A percentile compares a stretch with the other conserved stretches of the same genome.
Conservation (phyloP, 1,140 invertebrate species). For the Eriosoma lanigerum region DNA sequence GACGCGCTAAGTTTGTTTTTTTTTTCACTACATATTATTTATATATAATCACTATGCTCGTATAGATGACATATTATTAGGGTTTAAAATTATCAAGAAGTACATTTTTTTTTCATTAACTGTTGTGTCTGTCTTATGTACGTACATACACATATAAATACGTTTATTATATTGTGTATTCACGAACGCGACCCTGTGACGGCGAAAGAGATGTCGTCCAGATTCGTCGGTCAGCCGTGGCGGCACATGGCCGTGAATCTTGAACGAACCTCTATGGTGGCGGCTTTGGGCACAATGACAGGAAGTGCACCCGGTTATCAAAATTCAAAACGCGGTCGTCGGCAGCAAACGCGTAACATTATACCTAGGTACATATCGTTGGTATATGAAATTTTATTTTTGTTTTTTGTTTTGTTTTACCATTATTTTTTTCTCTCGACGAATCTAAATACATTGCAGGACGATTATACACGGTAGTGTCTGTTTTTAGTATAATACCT, state of each 20-base stretch:
- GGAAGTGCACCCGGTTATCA: constrained; percentile 31
- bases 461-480: neutral
- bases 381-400: neutral
- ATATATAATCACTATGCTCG: too few relatives aligned
- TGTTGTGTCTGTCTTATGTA: too few relatives aligned
- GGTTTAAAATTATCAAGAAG: too few relatives aligned
- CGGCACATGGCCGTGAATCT: constrained; percentile 23
- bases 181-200: neutral
- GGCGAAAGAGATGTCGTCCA: neutral
- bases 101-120: too few relatives aligned
- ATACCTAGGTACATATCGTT: neutral
- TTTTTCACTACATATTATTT: too few relatives aligned
- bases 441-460: neutral
- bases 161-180: neutral
- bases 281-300: constrained; percentile 3
- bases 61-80: too few relatives aligned
- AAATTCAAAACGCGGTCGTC: constrained; percentile 27
- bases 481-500: too few relatives aligned
- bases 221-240: neutral
- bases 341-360: constrained; percentile 14
- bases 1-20: too few relatives aligned
- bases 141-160: too few relatives aligned
- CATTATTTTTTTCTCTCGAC: neutral
- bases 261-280: neutral
- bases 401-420: neutral